Base-by-base conservation (phyloP, 2,113 vertebrate species). In the Aegotheles bennettii region DNA sequence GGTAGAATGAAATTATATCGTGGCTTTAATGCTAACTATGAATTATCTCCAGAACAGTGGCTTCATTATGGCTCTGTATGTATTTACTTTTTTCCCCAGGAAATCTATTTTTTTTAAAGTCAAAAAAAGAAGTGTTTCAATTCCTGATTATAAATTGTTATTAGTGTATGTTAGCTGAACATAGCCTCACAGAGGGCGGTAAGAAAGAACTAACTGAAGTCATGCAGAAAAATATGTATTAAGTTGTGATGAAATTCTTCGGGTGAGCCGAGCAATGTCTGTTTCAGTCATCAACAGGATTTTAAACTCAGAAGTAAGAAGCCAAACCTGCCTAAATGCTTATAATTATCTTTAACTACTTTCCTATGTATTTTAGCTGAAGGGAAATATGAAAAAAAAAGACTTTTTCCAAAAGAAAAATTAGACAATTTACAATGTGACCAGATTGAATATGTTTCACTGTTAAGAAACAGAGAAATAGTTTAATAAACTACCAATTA, bases 1-100 rank as follows among this genome's bases (percentile, higher is more conserved):
- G 1, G 24, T 28, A 43, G 18, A 82, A 48, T 40, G 7, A 53
- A 85, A 53, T 43, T 56, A 12, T 4, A 7, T 56, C 7, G 29
- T 26, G 12, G 1, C 2, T 57, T 78, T 69, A 61, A 42, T 0
- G 1, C 0, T 54, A 64, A 64, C 7, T 2, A 11, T 64, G 7
- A 68, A 50, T 78, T 78, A 43, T 33, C 6, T 61, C 9, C 45
- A 43, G 50, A 81, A 87, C 48, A 53, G 38, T 63, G 4, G 43
- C 28, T 70, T 90, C 1, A n/a, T 64, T 87, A 5, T 7, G 54
- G 3, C 3, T 79, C 33, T 73, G 5, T 40, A 40, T 28, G 4
- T 13, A 29, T 40, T 84, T 56, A 33, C 0, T 4, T 9, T 10
- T 70, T 42, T 14, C 45, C 6, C 11, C 1, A 23, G 5, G 6